These are phyloP conservation scores for Lycodopsis pacificus DNA, from an alignment of 2,797 vertebrate genomes.

Conservation along the genomic window DNA sequence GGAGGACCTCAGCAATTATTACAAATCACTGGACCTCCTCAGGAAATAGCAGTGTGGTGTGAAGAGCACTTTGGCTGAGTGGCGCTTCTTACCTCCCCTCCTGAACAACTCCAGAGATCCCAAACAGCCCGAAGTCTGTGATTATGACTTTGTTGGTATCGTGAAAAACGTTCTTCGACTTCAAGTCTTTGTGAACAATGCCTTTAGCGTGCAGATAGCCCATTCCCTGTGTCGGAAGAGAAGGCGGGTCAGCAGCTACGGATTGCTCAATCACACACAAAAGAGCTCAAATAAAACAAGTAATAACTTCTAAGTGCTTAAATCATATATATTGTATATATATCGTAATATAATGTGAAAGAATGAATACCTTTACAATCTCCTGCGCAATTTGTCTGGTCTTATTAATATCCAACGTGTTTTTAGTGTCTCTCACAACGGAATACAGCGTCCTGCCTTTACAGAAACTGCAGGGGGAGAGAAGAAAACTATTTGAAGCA, in stretches of 20 bases:
- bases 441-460: slow-evolving; percentile 96
- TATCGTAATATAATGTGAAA: neutral
- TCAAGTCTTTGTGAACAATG: slow-evolving; percentile 98
- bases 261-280: neutral
- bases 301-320: neutral
- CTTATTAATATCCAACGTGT: slow-evolving; percentile 95
- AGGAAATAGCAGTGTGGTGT: slow-evolving; percentile 30
- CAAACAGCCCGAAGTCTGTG: slow-evolving; percentile 98
- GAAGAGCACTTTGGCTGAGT: slow-evolving; percentile 40
- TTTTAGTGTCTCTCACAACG: slow-evolving; percentile 90
- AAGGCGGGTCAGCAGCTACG: neutral
- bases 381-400: slow-evolving; percentile 98
- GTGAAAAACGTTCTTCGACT: slow-evolving; percentile 99
- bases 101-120: slow-evolving; percentile 98
- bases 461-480: slow-evolving; percentile 88
- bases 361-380: slow-evolving; percentile 92
- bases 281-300: neutral
- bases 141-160: slow-evolving; percentile 98
- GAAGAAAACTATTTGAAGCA: neutral
- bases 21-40: slow-evolving; percentile 40
- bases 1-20: slow-evolving; percentile 46
- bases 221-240: slow-evolving; percentile 88
- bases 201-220: slow-evolving; percentile 98
- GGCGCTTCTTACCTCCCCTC: slow-evolving; percentile 90
- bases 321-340: neutral